Conservation (phyloP, 2,113 vertebrate species). For the Myodes glareolus region DNA sequence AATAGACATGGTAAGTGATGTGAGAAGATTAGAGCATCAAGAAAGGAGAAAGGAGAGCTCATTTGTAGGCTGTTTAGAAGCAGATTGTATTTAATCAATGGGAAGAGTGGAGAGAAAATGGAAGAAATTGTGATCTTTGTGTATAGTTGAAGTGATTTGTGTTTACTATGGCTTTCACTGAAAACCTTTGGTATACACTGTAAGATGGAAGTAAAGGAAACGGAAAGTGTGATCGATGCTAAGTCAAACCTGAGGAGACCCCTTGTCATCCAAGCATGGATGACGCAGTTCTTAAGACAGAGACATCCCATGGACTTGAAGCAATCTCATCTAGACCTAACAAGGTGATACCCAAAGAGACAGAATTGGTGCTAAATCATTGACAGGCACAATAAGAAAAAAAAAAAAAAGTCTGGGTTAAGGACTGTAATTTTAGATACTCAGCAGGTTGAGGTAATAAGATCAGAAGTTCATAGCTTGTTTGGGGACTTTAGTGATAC, state of each 20-base stretch:
- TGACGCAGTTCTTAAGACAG: not conserved
- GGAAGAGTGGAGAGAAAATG: not conserved
- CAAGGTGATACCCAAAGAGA: not conserved
- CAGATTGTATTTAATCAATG: not conserved
- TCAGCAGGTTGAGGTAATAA: not conserved
- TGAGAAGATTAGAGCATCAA: not conserved
- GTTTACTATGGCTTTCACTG: not conserved
- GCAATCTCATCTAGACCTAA: not conserved
- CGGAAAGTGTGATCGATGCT: not conserved
- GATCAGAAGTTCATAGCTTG: not conserved
- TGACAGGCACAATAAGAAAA: not conserved
- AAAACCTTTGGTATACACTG: not conserved
- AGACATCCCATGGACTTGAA: not conserved
- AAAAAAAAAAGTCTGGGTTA: not conserved
- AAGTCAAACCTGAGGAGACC: not conserved
- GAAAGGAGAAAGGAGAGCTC: not conserved
- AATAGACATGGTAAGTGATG: not conserved
- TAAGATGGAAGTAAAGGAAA: not conserved
- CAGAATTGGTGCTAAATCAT: not conserved
- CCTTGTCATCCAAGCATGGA: not conserved
- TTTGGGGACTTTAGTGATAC: not conserved
- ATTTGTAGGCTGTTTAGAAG: not conserved
- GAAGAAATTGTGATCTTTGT: not conserved
- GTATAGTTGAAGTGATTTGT: not conserved
- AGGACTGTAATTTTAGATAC: not conserved